phyloP scores from a whole-genome alignment of 2,113 vertebrate genomes.

The Hystrix cristata region DNA sequence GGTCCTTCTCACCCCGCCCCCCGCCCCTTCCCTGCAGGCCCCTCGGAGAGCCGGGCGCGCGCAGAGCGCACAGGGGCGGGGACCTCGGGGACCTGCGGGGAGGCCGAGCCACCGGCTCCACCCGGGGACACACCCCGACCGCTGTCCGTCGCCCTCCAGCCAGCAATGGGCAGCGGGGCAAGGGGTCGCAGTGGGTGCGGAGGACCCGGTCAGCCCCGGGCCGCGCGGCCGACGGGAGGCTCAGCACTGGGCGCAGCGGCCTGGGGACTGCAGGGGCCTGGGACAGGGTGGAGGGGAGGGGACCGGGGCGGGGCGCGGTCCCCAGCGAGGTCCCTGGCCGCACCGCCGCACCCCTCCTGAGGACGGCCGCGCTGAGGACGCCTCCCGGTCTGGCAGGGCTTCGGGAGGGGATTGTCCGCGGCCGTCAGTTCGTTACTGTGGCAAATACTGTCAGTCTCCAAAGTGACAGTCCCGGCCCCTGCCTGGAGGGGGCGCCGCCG shows the following conservation, averaged over 20 bases:
- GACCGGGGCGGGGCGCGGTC: background rate
- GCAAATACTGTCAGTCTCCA: conserved; percentile 85
- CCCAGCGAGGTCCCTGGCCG: background rate
- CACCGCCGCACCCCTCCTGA: background rate
- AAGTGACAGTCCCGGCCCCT: conserved; percentile 85
- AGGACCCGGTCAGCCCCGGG: background rate
- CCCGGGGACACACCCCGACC: background rate
- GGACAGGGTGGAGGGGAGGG: background rate
- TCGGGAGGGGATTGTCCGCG: conserved; percentile 76
- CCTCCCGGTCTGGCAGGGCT: conserved; percentile 60
- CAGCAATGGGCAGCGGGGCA: background rate
- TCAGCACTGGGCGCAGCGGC: background rate
- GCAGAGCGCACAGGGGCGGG: too few relatives aligned
- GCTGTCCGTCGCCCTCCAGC: background rate
- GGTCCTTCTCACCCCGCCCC: background rate
- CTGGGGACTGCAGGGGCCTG: background rate
- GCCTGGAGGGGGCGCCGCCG: conserved; percentile 79
- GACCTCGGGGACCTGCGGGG: too few relatives aligned
- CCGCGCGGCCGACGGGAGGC: background rate
- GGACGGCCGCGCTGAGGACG: conserved; percentile 61
- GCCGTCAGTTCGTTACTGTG: conserved; percentile 73
- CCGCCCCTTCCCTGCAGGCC: background rate
- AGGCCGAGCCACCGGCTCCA: background rate
- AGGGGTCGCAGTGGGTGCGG: background rate
- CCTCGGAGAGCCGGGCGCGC: too few relatives aligned